Conservation (phyloP, 1,140 invertebrate species). For the Caenorhabditis remanei region DNA sequence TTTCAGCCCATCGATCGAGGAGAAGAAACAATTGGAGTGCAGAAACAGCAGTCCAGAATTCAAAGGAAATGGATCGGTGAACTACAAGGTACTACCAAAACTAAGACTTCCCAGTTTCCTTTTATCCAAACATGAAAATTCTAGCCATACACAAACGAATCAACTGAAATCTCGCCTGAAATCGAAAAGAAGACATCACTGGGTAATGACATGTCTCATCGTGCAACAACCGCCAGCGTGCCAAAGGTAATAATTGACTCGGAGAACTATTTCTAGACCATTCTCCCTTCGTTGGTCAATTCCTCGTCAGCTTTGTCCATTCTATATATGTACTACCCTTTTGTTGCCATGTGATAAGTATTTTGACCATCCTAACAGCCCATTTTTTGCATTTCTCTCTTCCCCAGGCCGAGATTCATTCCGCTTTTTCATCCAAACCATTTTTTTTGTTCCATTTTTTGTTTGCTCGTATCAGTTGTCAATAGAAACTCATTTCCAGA, state of each 20-base stretch:
- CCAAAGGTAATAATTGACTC: slow-evolving; percentile 54
- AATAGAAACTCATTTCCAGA: slow-evolving; percentile 56
- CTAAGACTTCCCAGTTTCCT: too few relatives aligned
- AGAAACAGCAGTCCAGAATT: slow-evolving; percentile 36
- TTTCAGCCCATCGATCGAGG: slow-evolving; percentile 50
- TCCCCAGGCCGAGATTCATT: slow-evolving; percentile 23
- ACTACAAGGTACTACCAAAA: background rate
- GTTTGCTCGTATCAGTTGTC: slow-evolving; percentile 37
- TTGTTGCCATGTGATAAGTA: slow-evolving; percentile 36
- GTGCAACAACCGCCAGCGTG: slow-evolving; percentile 7
- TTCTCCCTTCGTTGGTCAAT: slow-evolving; percentile 9
- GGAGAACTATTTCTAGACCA: slow-evolving; percentile 8
- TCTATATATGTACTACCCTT: slow-evolving; percentile 19
- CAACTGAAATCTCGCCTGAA: slow-evolving; percentile 19
- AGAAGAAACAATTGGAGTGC: slow-evolving; percentile 50
- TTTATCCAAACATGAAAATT: background rate
- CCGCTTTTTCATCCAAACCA: slow-evolving; percentile 24
- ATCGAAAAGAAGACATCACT: slow-evolving; percentile 32
- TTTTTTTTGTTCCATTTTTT: slow-evolving; percentile 22
- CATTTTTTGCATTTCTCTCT: background rate
- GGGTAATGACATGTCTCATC: slow-evolving; percentile 44
- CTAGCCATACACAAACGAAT: slow-evolving; percentile 39
- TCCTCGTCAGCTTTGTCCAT: slow-evolving; percentile 27
- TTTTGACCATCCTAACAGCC: slow-evolving; percentile 5
- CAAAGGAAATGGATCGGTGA: slow-evolving; percentile 38